phyloP scores from a whole-genome alignment of 2,888 invertebrate genomes.

The Drosophila algonquin region DNA sequence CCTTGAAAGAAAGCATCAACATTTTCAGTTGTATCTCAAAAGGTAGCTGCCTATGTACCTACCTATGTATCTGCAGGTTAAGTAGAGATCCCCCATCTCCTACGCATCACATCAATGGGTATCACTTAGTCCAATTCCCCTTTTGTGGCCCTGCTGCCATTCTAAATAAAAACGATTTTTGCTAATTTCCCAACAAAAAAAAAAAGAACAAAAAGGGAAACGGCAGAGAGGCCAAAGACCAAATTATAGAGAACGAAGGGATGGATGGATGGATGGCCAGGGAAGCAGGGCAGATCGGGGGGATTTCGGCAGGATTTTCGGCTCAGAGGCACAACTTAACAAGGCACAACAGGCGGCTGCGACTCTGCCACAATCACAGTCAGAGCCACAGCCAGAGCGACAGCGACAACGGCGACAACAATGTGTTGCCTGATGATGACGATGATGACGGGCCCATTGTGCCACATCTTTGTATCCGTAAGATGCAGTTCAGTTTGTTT shows the following conservation, averaged over 20 bases:
- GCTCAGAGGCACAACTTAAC: slow-evolving; percentile 37
- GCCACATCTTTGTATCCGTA: slow-evolving; percentile 8
- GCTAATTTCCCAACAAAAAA: slow-evolving; percentile 29
- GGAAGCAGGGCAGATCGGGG: slow-evolving; percentile 14
- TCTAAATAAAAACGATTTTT: slow-evolving; percentile 40
- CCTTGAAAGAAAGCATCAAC: no score
- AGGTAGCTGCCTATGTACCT: no score
- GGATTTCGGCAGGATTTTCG: slow-evolving; percentile 37
- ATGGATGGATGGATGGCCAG: not conserved
- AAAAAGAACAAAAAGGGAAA: slow-evolving; percentile 18
- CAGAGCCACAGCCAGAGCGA: not conserved
- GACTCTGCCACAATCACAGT: not conserved
- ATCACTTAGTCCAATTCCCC: slow-evolving; percentile 20
- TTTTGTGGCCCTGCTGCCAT: slow-evolving; percentile 8
- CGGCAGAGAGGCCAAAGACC: slow-evolving; percentile 29
- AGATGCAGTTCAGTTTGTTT: slow-evolving; percentile 46
- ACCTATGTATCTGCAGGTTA: no score
- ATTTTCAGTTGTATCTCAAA: no score
- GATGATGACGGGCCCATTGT: slow-evolving; percentile 20
- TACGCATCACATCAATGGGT: not conserved
- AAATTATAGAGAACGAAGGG: slow-evolving; percentile 36
- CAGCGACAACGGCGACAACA: slow-evolving; percentile 20
- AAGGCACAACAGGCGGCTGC: slow-evolving; percentile 23
- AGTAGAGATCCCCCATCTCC: no score
- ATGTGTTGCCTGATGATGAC: slow-evolving; percentile 36